Evolutionary conservation across 2,113 vertebrate genomes (phyloP).

Genomic region (Xiphias gladius): DNA sequence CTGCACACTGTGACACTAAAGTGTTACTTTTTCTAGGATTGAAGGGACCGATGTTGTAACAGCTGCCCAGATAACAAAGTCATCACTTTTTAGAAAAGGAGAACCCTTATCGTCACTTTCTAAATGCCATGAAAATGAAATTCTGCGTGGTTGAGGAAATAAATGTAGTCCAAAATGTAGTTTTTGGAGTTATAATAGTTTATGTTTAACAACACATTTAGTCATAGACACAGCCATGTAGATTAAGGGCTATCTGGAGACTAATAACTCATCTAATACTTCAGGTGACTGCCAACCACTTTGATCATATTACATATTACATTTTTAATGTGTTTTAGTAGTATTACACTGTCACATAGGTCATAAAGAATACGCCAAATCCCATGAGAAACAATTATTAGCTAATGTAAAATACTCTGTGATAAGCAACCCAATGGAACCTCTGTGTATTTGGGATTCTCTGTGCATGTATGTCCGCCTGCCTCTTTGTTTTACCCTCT

Average conservation of each 20-base stretch:
- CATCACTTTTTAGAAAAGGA: constrained; percentile 34
- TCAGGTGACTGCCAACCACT: no score
- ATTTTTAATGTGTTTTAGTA: not conserved
- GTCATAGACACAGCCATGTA: not conserved
- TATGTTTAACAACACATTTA: not conserved
- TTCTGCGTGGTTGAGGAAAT: not conserved
- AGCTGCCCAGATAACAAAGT: constrained; percentile 64
- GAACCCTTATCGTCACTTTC: constrained; percentile 33
- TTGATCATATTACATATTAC: not conserved
- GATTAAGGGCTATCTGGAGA: not conserved
- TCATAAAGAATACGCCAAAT: not conserved
- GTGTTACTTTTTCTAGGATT: constrained; percentile 33
- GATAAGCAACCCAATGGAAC: no score
- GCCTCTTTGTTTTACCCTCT: not conserved
- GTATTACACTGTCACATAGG: not conserved
- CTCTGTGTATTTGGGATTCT: not conserved
- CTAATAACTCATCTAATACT: no score
- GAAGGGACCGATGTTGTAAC: constrained; percentile 52
- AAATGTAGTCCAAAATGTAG: not conserved
- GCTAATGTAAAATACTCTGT: not conserved
- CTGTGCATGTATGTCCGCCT: no score
- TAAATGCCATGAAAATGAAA: constrained; percentile 44
- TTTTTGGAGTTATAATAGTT: not conserved
- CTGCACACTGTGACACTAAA: not conserved
- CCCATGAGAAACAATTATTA: not conserved